phyloP scores from a whole-genome alignment of 2,888 invertebrate genomes.

The Dicyrtoma fusca region DNA sequence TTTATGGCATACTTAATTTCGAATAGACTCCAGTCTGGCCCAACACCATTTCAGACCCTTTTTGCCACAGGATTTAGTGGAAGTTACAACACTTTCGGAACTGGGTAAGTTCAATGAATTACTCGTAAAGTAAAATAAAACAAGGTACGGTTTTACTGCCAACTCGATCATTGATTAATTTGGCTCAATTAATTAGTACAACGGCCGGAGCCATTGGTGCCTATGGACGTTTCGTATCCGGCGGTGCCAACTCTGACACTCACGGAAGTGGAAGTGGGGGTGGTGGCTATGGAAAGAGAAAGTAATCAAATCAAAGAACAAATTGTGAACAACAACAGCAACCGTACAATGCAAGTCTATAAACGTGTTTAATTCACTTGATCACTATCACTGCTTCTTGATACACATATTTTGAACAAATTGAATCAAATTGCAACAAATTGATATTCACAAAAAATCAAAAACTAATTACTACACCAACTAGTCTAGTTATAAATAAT shows the following conservation, averaged over 20 bases:
- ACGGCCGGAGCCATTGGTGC: constrained; percentile 55
- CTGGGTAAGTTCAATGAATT: constrained; percentile 45
- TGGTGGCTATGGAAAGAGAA: constrained; percentile 33
- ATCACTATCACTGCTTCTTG: too few relatives aligned
- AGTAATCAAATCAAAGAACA: constrained; percentile 1
- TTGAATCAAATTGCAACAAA: too few relatives aligned
- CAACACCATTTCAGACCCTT: constrained; percentile 52
- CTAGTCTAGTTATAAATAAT: too few relatives aligned
- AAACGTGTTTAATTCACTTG: too few relatives aligned
- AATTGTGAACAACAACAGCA: too few relatives aligned
- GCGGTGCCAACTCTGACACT: constrained; percentile 46
- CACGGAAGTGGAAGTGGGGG: constrained; percentile 43
- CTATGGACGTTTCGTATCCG: constrained; percentile 52
- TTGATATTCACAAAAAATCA: too few relatives aligned
- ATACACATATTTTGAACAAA: too few relatives aligned
- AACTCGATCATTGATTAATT: neutral
- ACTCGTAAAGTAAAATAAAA: neutral
- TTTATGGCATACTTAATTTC: too few relatives aligned
- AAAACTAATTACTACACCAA: too few relatives aligned
- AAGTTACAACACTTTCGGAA: constrained; percentile 53
- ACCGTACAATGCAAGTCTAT: too few relatives aligned
- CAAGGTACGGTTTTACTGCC: neutral
- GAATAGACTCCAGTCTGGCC: constrained; percentile 46
- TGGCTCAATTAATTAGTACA: constrained; percentile 41
- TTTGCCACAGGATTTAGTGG: constrained; percentile 55